phyloP scores from a whole-genome alignment of 2,113 vertebrate genomes.

The Stegostoma tigrinum region DNA sequence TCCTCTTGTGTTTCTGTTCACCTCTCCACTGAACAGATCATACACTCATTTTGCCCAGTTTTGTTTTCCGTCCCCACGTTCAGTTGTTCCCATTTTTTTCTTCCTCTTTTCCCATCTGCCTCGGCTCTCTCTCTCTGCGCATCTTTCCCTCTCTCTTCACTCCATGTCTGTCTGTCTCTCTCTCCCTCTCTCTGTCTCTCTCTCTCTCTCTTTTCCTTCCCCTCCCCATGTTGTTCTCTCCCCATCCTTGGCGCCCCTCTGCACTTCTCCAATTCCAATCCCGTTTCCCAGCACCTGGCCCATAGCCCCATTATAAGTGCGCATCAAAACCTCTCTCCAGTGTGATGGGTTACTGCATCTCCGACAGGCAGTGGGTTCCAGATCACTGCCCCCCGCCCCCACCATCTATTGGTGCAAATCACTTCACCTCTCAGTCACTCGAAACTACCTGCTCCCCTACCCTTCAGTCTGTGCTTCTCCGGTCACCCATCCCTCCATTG shows the following conservation, averaged over 20 bases:
- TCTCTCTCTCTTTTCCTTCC: background rate
- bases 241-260: background rate
- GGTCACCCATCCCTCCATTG: no score
- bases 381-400: no score
- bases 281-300: background rate
- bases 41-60: background rate
- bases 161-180: background rate
- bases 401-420: no score
- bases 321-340: no score
- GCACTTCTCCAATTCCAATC: fast-evolving
- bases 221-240: background rate
- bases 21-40: no score
- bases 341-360: no score
- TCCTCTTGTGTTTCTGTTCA: background rate
- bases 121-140: background rate
- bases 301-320: no score
- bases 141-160: background rate
- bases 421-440: background rate
- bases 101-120: background rate
- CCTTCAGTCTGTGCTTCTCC: background rate
- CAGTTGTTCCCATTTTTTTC: background rate
- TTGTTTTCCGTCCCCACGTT: background rate
- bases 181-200: no score
- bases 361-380: no score
- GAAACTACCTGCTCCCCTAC: background rate